Evolutionary conservation across 2,888 invertebrate species (phyloP).

Genomic region (Tigriopus californicus): DNA sequence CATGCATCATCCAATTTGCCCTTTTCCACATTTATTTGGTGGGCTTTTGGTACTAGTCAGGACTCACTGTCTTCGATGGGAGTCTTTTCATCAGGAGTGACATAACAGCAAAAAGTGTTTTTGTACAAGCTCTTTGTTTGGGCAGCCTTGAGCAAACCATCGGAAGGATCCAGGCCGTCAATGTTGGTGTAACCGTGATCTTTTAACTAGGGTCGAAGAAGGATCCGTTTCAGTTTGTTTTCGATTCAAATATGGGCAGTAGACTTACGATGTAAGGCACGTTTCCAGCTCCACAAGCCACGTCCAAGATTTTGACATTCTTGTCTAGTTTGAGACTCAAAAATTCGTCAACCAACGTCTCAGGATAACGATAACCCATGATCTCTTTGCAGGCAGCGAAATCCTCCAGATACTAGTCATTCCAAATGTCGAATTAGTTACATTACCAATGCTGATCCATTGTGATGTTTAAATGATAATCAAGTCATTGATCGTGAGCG

Average conservation of each 20-base stretch:
- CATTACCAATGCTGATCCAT: too few relatives aligned
- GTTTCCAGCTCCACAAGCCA: conserved; percentile 2
- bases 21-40: background rate
- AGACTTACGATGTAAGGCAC: background rate
- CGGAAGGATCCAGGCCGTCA: conserved; percentile 3
- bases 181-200: background rate
- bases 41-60: too few relatives aligned
- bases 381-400: background rate
- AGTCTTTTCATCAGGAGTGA: background rate
- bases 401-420: background rate
- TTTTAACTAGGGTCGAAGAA: background rate
- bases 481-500: too few relatives aligned
- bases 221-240: too few relatives aligned
- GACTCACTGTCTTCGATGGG: background rate
- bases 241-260: too few relatives aligned
- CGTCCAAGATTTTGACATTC: background rate
- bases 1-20: background rate
- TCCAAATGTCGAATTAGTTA: background rate
- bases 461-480: too few relatives aligned
- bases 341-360: background rate
- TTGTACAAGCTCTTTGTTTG: background rate
- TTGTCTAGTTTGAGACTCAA: background rate
- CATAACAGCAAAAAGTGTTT: conserved; percentile 3
- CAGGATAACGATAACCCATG: conserved; percentile 1
- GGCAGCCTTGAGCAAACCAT: background rate